Conservation (phyloP, 2,888 invertebrate genomes). For the Drosophila emarginata region DNA sequence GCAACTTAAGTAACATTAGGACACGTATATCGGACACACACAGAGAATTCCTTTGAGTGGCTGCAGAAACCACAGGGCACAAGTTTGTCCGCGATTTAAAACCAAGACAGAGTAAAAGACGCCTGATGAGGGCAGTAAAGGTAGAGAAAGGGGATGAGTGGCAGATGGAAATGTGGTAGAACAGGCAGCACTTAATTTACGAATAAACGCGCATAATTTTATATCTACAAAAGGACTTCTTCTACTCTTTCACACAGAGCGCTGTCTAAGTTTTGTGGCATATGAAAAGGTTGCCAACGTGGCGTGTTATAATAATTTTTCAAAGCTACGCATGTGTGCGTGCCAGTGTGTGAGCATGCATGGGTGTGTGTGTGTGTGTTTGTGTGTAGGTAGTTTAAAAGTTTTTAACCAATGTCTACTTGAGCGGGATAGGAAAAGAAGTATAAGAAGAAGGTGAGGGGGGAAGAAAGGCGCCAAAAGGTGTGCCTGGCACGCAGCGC, state of each 20-base stretch:
- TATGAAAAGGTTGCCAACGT: constrained; percentile 77
- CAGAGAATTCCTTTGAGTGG: constrained; percentile 63
- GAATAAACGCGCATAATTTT: constrained; percentile 79
- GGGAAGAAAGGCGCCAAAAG: constrained; percentile 46
- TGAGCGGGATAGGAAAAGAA: constrained; percentile 62
- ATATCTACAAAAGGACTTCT: constrained; percentile 66
- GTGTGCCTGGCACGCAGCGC: constrained; percentile 74
- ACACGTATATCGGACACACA: constrained; percentile 16
- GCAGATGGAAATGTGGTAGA: not conserved
- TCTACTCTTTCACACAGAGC: constrained; percentile 21
- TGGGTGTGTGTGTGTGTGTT: constrained; percentile 21
- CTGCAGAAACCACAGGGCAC: constrained; percentile 53
- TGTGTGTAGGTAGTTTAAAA: constrained; percentile 60
- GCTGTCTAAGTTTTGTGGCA: constrained; percentile 70
- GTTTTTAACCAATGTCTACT: constrained; percentile 77
- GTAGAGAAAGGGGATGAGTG: no score
- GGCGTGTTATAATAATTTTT: constrained; percentile 76
- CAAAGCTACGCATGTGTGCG: constrained; percentile 51
- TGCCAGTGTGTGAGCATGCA: constrained; percentile 19
- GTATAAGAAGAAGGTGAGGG: no score
- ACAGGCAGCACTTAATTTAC: constrained; percentile 77
- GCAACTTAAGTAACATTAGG: constrained; percentile 6
- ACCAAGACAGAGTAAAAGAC: constrained; percentile 48
- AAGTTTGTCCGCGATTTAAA: constrained; percentile 59
- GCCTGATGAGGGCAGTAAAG: not conserved